Evolutionary conservation across 1,140 invertebrate genomes (phyloP).

Genomic region (Capitella teleta): DNA sequence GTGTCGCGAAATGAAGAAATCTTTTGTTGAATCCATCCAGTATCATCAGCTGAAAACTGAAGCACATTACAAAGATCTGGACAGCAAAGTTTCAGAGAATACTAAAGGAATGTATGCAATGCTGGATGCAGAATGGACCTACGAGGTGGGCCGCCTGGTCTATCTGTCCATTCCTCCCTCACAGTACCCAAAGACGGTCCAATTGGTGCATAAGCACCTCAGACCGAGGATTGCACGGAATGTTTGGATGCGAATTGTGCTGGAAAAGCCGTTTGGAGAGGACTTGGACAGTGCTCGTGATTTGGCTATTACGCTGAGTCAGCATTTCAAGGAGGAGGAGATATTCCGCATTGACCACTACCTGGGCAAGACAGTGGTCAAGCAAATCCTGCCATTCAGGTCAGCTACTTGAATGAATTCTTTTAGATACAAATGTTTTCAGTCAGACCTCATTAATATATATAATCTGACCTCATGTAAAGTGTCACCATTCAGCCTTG

Average conservation of each 20-base stretch:
- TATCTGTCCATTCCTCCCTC: constrained; percentile 34
- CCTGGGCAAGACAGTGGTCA: constrained; percentile 34
- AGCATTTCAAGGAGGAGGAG: constrained; percentile 28
- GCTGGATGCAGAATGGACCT: constrained; percentile 1
- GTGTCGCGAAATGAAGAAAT: constrained; percentile 7
- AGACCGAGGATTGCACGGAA: constrained; percentile 11
- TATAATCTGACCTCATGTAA: no score
- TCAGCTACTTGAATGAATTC: no score
- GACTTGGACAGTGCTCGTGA: constrained; percentile 20
- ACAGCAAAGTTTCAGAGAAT: constrained; percentile 11
- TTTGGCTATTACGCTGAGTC: constrained; percentile 19
- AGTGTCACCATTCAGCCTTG: no score
- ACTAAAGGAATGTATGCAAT: constrained; percentile 13
- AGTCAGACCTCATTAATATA: no score
- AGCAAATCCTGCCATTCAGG: constrained; percentile 36
- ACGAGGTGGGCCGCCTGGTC: constrained; percentile 21
- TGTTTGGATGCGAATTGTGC: constrained; percentile 22
- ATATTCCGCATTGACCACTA: constrained; percentile 41
- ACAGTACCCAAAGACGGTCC: constrained; percentile 21
- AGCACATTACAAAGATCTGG: constrained; percentile 9
- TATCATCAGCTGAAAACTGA: constrained; percentile 7
- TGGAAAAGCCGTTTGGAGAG: constrained; percentile 39
- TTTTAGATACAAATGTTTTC: no score
- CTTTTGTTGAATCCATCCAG: constrained; percentile 11
- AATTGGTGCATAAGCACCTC: constrained; percentile 23